phyloP scores from a whole-genome alignment of 2,113 vertebrate species.

The Excalfactoria chinensis region DNA sequence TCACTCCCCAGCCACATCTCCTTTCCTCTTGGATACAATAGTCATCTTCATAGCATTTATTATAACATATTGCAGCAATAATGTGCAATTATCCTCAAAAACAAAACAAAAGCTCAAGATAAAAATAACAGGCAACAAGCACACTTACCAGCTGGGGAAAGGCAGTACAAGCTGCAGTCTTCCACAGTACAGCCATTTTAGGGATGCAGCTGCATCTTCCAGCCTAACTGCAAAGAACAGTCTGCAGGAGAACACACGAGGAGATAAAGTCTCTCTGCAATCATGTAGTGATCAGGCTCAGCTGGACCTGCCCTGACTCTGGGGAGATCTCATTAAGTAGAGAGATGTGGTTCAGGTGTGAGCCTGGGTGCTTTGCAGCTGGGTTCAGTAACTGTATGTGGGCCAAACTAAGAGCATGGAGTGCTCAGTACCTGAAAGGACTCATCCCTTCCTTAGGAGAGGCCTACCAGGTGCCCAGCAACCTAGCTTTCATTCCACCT shows the following conservation, averaged over 20 bases:
- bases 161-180: background rate
- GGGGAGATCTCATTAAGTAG: background rate
- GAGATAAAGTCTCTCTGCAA: background rate
- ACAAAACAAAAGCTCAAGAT: constrained; percentile 70
- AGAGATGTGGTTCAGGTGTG: background rate
- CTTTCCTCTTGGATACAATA: constrained; percentile 57
- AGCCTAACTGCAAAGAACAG: background rate
- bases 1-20: constrained; percentile 54
- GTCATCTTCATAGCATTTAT: constrained; percentile 55
- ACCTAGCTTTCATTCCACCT: background rate
- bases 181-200: background rate
- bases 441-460: background rate
- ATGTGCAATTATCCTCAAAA: constrained; percentile 64
- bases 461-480: background rate
- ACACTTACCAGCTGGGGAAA: constrained; percentile 67
- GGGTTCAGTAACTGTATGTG: background rate
- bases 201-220: background rate
- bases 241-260: rapidly evolving
- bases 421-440: background rate
- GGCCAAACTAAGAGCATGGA: background rate
- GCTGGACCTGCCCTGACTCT: background rate
- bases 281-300: rapidly evolving
- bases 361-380: background rate
- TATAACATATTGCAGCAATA: constrained; percentile 70
- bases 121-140: constrained; percentile 64